These are phyloP conservation scores for Drosophila koepferae DNA, from an alignment of 2,888 invertebrate species.

Conservation along the genomic window DNA sequence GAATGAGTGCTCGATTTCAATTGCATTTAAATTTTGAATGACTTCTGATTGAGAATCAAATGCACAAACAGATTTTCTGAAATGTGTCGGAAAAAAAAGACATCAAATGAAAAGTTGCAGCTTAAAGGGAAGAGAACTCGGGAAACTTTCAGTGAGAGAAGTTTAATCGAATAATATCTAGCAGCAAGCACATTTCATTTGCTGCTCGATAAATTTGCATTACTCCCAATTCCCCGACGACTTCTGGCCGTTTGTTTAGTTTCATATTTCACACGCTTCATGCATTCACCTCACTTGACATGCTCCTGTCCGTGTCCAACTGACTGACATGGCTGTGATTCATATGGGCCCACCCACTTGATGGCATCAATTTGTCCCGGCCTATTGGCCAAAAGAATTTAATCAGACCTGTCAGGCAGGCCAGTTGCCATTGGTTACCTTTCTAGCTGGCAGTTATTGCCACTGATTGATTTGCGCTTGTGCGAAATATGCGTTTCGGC, in stretches of 20 bases:
- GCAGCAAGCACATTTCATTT: slow-evolving; percentile 9
- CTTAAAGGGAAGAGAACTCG: not conserved
- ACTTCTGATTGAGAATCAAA: not conserved
- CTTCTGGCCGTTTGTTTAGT: too few species aligned
- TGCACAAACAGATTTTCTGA: not conserved
- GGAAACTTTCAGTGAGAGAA: not conserved
- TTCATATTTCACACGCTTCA: slow-evolving; percentile 9
- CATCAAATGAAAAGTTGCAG: not conserved
- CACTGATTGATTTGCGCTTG: slow-evolving; percentile 59
- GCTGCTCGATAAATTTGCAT: not conserved
- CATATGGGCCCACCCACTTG: slow-evolving; percentile 34
- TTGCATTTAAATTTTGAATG: slow-evolving; percentile 14
- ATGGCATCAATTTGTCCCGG: slow-evolving; percentile 40
- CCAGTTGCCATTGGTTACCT: slow-evolving; percentile 57
- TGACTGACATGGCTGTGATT: slow-evolving; percentile 31
- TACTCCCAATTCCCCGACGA: not conserved
- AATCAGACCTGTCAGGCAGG: slow-evolving; percentile 40
- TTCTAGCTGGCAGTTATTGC: slow-evolving; percentile 42
- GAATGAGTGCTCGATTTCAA: not conserved
- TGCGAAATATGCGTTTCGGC: slow-evolving; percentile 29
- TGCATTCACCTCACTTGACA: slow-evolving; percentile 18
- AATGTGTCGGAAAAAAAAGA: not conserved
- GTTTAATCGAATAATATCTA: not conserved
- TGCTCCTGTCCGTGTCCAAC: slow-evolving; percentile 10
- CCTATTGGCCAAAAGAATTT: slow-evolving; percentile 48